Evolutionary conservation across 2,113 vertebrate genomes (phyloP).

Genomic region (Protomyctophum bolini): DNA sequence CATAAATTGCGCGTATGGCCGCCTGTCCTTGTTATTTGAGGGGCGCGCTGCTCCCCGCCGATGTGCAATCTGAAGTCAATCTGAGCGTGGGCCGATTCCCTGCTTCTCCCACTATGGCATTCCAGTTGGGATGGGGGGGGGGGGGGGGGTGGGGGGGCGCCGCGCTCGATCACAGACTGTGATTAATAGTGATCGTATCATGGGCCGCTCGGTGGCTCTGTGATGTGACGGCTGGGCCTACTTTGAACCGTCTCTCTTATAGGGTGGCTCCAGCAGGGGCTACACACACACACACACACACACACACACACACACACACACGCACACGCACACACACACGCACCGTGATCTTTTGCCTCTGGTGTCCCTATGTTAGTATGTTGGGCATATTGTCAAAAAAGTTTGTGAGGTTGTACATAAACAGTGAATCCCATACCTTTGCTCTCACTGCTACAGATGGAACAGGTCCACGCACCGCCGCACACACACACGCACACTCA

Average conservation of each 20-base stretch:
- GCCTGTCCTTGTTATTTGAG: constrained; percentile 40
- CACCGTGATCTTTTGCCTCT: too few species aligned
- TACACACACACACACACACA: not conserved
- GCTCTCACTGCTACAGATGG: too few species aligned
- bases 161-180: constrained; percentile 59
- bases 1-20: constrained; percentile 25
- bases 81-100: constrained; percentile 43
- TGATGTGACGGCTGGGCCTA: constrained; percentile 43
- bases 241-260: constrained; percentile 54
- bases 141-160: constrained; percentile 39
- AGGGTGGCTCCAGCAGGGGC: constrained; percentile 21
- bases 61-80: constrained; percentile 67
- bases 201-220: constrained; percentile 52
- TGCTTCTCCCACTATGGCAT: constrained; percentile 58
- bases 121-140: constrained; percentile 52
- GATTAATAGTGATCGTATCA: constrained; percentile 66
- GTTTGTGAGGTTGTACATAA: too few species aligned
- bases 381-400: too few species aligned
- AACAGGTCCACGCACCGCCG: not conserved
- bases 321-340: not conserved
- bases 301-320: not conserved
- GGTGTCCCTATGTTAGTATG: too few species aligned
- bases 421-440: too few species aligned
- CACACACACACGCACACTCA: constrained; percentile 1
- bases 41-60: constrained; percentile 14